Evolutionary conservation across 2,797 vertebrate genomes (phyloP).

Genomic region (Manis pentadactyla): DNA sequence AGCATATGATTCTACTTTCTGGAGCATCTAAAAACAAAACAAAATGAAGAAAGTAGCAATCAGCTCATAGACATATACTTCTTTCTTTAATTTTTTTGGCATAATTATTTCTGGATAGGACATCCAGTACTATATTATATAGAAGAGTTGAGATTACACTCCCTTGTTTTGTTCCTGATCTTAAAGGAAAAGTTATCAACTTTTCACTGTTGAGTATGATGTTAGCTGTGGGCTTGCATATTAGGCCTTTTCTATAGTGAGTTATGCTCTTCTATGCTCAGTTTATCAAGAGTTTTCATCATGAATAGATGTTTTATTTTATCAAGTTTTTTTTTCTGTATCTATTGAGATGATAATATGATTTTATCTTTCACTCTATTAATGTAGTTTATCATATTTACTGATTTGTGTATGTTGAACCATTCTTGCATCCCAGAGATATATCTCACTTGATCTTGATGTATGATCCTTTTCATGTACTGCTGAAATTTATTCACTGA

Average conservation of each 20-base stretch:
- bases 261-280: neutral
- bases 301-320: neutral
- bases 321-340: neutral
- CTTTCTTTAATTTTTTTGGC: neutral
- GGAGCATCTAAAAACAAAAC: too few species aligned
- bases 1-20: too few species aligned
- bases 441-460: neutral
- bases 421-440: neutral
- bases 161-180: neutral
- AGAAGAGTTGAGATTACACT: neutral
- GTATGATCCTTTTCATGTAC: neutral
- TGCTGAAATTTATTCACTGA: neutral
- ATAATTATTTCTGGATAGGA: neutral
- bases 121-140: neutral
- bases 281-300: neutral
- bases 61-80: too few species aligned
- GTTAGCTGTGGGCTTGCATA: neutral
- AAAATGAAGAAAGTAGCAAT: too few species aligned
- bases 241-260: neutral
- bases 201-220: neutral
- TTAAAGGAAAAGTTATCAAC: neutral
- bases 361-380: neutral
- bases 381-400: neutral
- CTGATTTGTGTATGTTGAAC: neutral
- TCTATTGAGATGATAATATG: neutral